These are phyloP conservation scores for Perithous albicinctus DNA, from an alignment of 2,888 invertebrate species.

Conservation along the genomic window DNA sequence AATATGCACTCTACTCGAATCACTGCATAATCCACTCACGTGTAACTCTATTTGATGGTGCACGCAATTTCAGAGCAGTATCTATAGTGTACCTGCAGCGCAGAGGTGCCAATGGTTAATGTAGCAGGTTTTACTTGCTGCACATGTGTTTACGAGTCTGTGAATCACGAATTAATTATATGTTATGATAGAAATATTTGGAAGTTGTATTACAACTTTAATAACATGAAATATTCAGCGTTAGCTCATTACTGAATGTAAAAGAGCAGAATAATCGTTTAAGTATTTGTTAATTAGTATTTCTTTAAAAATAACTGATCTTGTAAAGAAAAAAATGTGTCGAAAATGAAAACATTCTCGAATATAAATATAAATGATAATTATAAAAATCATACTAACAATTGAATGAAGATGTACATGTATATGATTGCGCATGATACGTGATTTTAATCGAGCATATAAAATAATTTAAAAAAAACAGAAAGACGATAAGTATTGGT, in stretches of 20 bases:
- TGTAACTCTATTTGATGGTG: slow-evolving; percentile 46
- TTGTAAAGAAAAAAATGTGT: too few relatives aligned
- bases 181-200: background rate
- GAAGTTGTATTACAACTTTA: background rate
- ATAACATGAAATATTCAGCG: too few relatives aligned
- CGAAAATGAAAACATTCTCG: too few relatives aligned
- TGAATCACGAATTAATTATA: background rate
- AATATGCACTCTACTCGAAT: slow-evolving; percentile 46
- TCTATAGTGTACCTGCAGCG: background rate
- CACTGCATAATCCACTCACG: slow-evolving; percentile 51
- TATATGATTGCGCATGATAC: too few relatives aligned
- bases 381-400: too few relatives aligned
- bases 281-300: background rate
- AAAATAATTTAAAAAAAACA: too few relatives aligned
- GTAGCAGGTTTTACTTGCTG: background rate
- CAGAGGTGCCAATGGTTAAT: background rate
- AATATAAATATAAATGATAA: too few relatives aligned
- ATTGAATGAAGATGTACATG: too few relatives aligned
- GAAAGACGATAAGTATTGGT: too few relatives aligned
- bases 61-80: slow-evolving; percentile 43
- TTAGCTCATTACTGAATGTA: too few relatives aligned
- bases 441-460: too few relatives aligned
- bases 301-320: too few relatives aligned
- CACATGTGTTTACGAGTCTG: background rate
- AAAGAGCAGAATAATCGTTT: background rate